These are phyloP conservation scores for Hyalella azteca DNA, from an alignment of 2,888 invertebrate species.

Conservation along the genomic window DNA sequence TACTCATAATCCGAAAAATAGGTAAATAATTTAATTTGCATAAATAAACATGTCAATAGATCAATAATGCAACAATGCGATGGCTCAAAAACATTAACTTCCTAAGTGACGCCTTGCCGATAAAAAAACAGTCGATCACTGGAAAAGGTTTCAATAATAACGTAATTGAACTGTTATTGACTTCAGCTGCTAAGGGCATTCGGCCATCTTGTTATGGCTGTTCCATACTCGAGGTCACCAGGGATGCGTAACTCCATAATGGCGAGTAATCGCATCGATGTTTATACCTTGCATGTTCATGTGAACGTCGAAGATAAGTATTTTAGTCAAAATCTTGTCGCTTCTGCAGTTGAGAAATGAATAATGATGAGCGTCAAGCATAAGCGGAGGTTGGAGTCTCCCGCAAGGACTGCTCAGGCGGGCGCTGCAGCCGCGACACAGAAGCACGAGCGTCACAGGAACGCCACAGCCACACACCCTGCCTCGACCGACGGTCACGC, in stretches of 20 bases:
- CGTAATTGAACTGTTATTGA: too few species aligned
- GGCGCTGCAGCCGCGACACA: neutral
- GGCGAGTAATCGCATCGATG: neutral
- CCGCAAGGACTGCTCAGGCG: neutral
- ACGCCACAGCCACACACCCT: neutral
- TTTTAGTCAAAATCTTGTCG: neutral
- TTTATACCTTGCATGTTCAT: neutral
- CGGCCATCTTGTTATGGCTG: constrained; percentile 13
- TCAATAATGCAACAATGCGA: neutral
- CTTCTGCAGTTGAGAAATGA: neutral
- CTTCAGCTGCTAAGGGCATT: neutral
- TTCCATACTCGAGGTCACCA: neutral
- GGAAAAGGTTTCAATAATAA: too few species aligned
- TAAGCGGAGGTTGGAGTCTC: constrained; percentile 24
- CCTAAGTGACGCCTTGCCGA: neutral
- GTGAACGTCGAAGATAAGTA: too few species aligned
- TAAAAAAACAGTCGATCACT: too few species aligned
- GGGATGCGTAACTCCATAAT: neutral
- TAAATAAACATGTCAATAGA: neutral
- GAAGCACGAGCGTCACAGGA: neutral
- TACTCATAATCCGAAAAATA: neutral
- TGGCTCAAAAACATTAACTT: neutral
- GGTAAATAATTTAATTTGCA: neutral
- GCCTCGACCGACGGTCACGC: neutral
- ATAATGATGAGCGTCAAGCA: neutral